These are phyloP conservation scores for Eudyptes chrysolophus DNA, from an alignment of 2,113 vertebrate genomes.

Conservation along the genomic window DNA sequence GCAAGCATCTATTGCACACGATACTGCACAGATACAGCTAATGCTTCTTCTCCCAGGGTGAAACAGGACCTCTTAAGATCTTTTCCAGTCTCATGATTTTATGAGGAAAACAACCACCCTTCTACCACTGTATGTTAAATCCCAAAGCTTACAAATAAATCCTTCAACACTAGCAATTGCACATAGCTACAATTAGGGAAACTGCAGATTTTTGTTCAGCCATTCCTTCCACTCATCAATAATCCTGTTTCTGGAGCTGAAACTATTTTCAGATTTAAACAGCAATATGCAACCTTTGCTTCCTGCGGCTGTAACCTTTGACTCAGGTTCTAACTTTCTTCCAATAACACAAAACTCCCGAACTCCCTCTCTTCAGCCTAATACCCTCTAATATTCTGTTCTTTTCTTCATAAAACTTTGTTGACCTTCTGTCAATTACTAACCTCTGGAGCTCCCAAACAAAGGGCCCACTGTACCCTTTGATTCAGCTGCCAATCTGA, in stretches of 20 bases:
- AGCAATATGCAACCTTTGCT: not conserved
- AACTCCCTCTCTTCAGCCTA: conserved; percentile 26
- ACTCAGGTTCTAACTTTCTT: conserved; percentile 10
- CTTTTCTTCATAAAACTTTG: conserved; percentile 68
- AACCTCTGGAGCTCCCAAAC: conserved; percentile 63
- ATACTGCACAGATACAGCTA: not conserved
- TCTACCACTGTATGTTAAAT: not conserved
- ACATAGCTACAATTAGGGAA: not conserved
- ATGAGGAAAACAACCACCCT: not conserved
- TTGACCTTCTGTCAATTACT: conserved; percentile 64
- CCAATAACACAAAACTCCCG: conserved; percentile 23
- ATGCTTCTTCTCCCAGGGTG: not conserved
- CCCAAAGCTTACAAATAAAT: not conserved
- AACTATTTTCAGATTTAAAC: conserved; percentile 17
- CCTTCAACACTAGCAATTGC: not conserved
- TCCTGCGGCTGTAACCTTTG: not conserved
- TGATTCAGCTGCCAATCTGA: conserved; percentile 77
- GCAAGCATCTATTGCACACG: not conserved
- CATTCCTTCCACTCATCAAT: not conserved
- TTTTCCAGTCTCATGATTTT: not conserved
- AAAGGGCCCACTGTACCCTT: conserved; percentile 75
- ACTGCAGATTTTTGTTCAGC: not conserved
- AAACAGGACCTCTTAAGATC: not conserved
- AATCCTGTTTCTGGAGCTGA: not conserved
- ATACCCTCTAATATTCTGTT: conserved; percentile 51